phyloP scores from a whole-genome alignment of 1,140 invertebrate species.

The Leptonema lineaticorne region DNA sequence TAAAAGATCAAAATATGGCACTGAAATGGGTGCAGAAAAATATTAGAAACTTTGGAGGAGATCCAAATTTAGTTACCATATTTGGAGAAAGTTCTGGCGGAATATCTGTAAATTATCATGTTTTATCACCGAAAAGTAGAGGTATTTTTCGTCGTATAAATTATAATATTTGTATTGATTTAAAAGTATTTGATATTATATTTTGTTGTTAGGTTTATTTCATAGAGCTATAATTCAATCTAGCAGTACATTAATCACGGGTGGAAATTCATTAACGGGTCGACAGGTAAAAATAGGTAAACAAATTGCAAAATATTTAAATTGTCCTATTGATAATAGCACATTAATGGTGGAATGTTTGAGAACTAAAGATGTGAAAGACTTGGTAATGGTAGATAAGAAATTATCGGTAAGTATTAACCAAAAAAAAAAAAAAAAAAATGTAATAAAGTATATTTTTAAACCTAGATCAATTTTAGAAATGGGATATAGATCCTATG shows the following conservation, averaged over 20 bases:
- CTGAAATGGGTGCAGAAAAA: constrained; percentile 52
- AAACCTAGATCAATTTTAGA: constrained; percentile 38
- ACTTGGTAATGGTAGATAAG: constrained; percentile 46
- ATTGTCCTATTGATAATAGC: constrained; percentile 39
- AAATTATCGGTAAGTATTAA: constrained; percentile 43
- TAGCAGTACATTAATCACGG: constrained; percentile 62
- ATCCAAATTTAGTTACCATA: constrained; percentile 57
- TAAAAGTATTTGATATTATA: neutral
- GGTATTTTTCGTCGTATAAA: constrained; percentile 38
- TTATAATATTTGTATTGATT: neutral
- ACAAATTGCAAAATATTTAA: constrained; percentile 40
- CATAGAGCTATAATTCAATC: constrained; percentile 58
- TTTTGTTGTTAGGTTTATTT: constrained; percentile 52
- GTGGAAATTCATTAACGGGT: constrained; percentile 56
- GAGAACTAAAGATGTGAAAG: constrained; percentile 44
- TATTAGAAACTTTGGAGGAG: constrained; percentile 48
- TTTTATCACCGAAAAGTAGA: constrained; percentile 49
- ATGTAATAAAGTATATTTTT: too few relatives aligned
- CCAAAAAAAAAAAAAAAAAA: neutral
- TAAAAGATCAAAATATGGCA: constrained; percentile 60
- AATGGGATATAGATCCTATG: constrained; percentile 52
- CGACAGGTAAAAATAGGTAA: constrained; percentile 49
- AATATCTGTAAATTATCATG: constrained; percentile 50
- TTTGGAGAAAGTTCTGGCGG: constrained; percentile 62
- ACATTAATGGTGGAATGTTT: constrained; percentile 47